These are phyloP conservation scores for Drosophila nigrodunni DNA, from an alignment of 1,140 invertebrate species.

Conservation along the genomic window DNA sequence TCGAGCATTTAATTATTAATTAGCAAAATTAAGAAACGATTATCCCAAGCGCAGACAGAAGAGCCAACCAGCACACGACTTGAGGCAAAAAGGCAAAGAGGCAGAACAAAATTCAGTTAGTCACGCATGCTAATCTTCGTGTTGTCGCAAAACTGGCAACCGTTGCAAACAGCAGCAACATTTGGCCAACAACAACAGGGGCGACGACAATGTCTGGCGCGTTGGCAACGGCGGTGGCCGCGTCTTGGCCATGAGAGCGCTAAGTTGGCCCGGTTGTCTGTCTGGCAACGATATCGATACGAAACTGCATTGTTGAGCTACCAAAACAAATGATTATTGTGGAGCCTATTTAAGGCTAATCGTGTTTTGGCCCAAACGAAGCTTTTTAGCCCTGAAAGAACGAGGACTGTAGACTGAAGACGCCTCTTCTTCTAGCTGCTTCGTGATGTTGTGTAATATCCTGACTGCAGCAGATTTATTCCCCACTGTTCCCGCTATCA, in stretches of 20 bases:
- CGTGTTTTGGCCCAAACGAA: constrained; percentile 41
- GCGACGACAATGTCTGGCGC: constrained; percentile 45
- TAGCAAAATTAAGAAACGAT: constrained; percentile 81
- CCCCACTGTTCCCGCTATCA: neutral
- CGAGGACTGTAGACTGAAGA: too few species aligned
- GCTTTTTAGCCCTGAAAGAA: neutral
- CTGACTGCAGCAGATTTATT: constrained; percentile 26
- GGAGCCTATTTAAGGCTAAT: constrained; percentile 73
- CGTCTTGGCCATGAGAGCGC: constrained; percentile 1
- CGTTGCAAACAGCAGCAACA: constrained; percentile 57
- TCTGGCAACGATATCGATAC: constrained; percentile 52
- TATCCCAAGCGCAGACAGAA: constrained; percentile 51
- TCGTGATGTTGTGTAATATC: constrained; percentile 41
- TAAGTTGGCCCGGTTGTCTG: neutral
- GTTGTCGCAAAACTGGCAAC: constrained; percentile 79
- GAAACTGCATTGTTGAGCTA: constrained; percentile 63
- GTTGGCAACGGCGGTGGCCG: constrained; percentile 46
- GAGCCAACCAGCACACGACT: constrained; percentile 48
- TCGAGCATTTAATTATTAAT: constrained; percentile 79
- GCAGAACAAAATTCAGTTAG: constrained; percentile 83
- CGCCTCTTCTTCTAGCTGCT: constrained; percentile 34
- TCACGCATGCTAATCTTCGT: constrained; percentile 83
- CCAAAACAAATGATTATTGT: constrained; percentile 80
- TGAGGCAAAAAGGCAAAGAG: constrained; percentile 28
- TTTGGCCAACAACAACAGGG: constrained; percentile 20